These are phyloP conservation scores for Bruchidius siliquastri DNA, from an alignment of 2,888 invertebrate species.

Conservation along the genomic window DNA sequence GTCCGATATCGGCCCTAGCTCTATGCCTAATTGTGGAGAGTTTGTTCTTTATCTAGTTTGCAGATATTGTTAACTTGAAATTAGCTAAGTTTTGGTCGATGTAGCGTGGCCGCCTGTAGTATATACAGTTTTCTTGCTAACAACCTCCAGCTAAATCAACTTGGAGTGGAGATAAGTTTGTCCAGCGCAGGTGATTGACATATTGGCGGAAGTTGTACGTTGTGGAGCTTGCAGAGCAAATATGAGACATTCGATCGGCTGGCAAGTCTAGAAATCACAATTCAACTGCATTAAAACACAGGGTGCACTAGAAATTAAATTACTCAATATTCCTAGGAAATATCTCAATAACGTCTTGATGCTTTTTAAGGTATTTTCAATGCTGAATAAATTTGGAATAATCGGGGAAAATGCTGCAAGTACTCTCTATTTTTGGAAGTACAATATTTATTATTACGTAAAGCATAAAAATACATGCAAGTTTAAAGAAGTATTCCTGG, in stretches of 20 bases:
- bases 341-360: too few species aligned
- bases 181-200: neutral
- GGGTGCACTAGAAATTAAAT: too few species aligned
- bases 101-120: neutral
- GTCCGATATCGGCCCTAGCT: neutral
- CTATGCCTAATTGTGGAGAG: neutral
- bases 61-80: neutral
- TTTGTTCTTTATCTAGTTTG: neutral
- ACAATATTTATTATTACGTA: too few species aligned
- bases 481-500: too few species aligned
- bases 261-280: too few species aligned
- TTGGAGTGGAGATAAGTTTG: neutral
- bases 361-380: too few species aligned
- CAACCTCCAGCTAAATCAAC: neutral
- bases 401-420: too few species aligned
- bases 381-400: too few species aligned
- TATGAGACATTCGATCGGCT: neutral
- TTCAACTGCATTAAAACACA: too few species aligned
- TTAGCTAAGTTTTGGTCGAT: neutral
- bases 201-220: neutral
- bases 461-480: too few species aligned
- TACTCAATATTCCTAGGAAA: too few species aligned
- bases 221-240: neutral
- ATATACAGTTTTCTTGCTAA: neutral
- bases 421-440: too few species aligned